Evolutionary conservation across 2,797 vertebrate species (phyloP).

Genomic region (Melanotaenia nigrans): DNA sequence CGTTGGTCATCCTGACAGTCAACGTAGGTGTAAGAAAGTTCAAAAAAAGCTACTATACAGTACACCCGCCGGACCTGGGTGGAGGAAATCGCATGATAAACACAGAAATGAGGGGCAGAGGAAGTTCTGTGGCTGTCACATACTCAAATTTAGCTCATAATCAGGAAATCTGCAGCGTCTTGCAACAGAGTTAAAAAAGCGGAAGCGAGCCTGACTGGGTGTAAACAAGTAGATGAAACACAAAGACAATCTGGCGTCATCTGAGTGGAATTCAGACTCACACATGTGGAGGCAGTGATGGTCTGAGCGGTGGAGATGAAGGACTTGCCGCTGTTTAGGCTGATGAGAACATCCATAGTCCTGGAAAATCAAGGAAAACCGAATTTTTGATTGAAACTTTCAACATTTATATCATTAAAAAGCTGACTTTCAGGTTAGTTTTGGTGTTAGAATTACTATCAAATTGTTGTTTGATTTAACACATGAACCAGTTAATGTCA

Average conservation of each 20-base stretch:
- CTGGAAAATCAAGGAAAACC: constrained; percentile 65
- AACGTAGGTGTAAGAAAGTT: not conserved
- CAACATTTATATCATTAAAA: too few relatives aligned
- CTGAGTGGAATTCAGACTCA: constrained; percentile 76
- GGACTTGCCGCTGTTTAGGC: constrained; percentile 88
- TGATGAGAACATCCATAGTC: constrained; percentile 91
- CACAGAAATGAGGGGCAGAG: not conserved
- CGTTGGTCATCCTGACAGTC: not conserved
- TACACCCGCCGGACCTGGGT: not conserved
- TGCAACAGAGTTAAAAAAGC: not conserved
- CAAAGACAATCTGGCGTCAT: too few relatives aligned
- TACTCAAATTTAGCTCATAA: not conserved
- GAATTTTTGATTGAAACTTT: too few relatives aligned
- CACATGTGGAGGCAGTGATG: constrained; percentile 91
- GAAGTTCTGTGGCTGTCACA: not conserved
- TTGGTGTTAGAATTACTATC: too few relatives aligned
- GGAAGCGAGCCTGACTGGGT: too few relatives aligned
- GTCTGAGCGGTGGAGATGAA: constrained; percentile 86
- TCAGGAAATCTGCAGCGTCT: not conserved
- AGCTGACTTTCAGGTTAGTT: too few relatives aligned
- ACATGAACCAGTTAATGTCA: too few relatives aligned
- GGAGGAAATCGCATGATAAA: not conserved
- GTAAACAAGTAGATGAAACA: too few relatives aligned
- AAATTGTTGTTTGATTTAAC: too few relatives aligned
- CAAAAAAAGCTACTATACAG: not conserved